A percentile compares a stretch with the other conserved stretches of the same genome.
phyloP scores from a whole-genome alignment of 2,888 invertebrate species.

The Amblyjoppa fuscipennis region DNA sequence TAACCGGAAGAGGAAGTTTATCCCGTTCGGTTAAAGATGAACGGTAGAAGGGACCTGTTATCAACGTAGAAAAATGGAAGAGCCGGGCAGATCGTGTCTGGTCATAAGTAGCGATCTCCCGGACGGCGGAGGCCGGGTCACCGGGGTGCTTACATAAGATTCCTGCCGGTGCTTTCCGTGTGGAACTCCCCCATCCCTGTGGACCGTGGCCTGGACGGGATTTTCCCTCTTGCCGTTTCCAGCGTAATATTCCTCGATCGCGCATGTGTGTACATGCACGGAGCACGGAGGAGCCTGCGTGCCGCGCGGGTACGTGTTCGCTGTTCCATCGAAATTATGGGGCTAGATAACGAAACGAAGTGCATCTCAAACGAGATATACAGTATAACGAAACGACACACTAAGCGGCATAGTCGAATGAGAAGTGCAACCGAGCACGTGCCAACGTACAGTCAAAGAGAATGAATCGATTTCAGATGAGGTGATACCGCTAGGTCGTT shows the following conservation, averaged over 20 bases:
- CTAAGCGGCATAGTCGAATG: conserved; percentile 2
- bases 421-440: not conserved
- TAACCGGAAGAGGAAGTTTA: conserved; percentile 43
- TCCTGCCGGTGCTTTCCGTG: conserved; percentile 41
- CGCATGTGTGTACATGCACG: conserved; percentile 6
- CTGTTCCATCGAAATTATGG: conserved; percentile 70
- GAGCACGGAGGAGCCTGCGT: conserved; percentile 28
- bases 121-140: conserved; percentile 71
- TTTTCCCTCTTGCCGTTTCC: conserved; percentile 30
- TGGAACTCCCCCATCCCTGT: conserved; percentile 49
- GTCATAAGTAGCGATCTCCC: conserved; percentile 81
- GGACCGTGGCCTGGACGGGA: conserved; percentile 36
- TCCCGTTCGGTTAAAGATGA: conserved; percentile 17
- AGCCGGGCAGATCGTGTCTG: conserved; percentile 78
- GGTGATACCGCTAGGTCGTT: too few relatives aligned
- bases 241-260: conserved; percentile 38
- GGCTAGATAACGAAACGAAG: conserved; percentile 79
- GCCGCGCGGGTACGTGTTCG: conserved; percentile 42
- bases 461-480: not conserved
- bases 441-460: not conserved
- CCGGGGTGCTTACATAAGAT: conserved; percentile 72
- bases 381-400: conserved; percentile 21
- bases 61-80: conserved; percentile 30
- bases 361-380: conserved; percentile 60
- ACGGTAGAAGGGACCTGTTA: conserved; percentile 36